These are phyloP conservation scores for Anorthoa munda DNA, from an alignment of 2,888 invertebrate species.

Conservation along the genomic window DNA sequence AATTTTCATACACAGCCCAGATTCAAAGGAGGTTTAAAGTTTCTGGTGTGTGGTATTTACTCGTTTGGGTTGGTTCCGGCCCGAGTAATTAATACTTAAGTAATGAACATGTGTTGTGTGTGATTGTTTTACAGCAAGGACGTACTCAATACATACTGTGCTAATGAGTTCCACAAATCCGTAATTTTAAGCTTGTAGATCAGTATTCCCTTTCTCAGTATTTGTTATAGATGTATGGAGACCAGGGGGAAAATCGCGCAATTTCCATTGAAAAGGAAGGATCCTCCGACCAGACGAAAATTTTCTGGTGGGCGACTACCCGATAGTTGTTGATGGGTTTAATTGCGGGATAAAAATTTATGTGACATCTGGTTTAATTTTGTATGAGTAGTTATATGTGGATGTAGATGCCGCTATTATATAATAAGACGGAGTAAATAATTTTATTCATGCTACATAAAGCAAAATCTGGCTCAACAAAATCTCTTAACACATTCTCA, in stretches of 20 bases:
- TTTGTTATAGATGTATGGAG: not conserved
- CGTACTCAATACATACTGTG: not conserved
- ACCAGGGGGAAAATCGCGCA: too few relatives aligned
- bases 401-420: too few relatives aligned
- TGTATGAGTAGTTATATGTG: too few relatives aligned
- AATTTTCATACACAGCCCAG: not conserved
- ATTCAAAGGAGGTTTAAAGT: not conserved
- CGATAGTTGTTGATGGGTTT: too few relatives aligned
- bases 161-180: not conserved
- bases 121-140: not conserved
- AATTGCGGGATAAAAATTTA: too few relatives aligned
- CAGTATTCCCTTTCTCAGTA: slow-evolving; percentile 7
- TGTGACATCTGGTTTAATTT: too few relatives aligned
- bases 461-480: slow-evolving; percentile 29
- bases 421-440: not conserved
- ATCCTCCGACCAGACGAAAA: too few relatives aligned
- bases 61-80: not conserved
- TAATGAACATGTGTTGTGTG: not conserved
- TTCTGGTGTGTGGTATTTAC: not conserved
- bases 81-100: not conserved
- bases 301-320: too few relatives aligned
- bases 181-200: not conserved
- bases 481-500: slow-evolving; percentile 31
- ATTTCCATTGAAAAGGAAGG: too few relatives aligned
- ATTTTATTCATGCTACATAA: slow-evolving; percentile 1